A percentile compares a stretch with the other conserved stretches of the same genome.
Conservation (phyloP, 1,140 invertebrate species). For the Diorhabda elongata region DNA sequence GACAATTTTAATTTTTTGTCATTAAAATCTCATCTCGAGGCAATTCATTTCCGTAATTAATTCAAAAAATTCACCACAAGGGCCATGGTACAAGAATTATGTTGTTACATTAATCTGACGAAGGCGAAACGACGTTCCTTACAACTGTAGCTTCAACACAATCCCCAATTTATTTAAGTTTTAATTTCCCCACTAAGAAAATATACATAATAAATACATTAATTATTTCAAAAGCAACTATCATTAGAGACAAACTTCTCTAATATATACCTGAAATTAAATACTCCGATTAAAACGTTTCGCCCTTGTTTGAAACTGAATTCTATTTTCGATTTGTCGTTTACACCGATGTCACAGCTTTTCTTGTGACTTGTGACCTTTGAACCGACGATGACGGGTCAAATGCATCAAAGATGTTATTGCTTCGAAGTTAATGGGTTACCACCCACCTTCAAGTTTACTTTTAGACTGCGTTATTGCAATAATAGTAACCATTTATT, state of each 20-base stretch:
- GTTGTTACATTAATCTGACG: constrained; percentile 25
- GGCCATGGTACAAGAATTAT: constrained; percentile 19
- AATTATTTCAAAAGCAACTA: too few relatives aligned
- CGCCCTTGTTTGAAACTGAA: neutral
- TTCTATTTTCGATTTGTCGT: neutral
- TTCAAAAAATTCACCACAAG: constrained; percentile 41
- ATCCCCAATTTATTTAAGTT: constrained; percentile 1
- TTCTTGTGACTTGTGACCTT: neutral
- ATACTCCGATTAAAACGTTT: too few relatives aligned
- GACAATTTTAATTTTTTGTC: constrained; percentile 45
- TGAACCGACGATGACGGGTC: constrained; percentile 11
- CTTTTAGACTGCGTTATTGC: constrained; percentile 23
- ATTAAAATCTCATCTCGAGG: constrained; percentile 40
- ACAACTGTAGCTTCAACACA: neutral
- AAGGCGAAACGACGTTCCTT: constrained; percentile 18
- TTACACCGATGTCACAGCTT: neutral
- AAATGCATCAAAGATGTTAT: constrained; percentile 23
- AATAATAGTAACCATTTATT: constrained; percentile 20
- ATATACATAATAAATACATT: neutral
- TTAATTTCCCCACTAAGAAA: constrained; percentile 1
- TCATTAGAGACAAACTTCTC: too few relatives aligned
- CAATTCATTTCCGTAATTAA: constrained; percentile 43
- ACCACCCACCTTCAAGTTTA: constrained; percentile 27
- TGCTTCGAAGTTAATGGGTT: constrained; percentile 24
- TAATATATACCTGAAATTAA: too few relatives aligned